These are phyloP conservation scores for Parelbella ahira DNA, from an alignment of 2,888 invertebrate species.

Conservation along the genomic window DNA sequence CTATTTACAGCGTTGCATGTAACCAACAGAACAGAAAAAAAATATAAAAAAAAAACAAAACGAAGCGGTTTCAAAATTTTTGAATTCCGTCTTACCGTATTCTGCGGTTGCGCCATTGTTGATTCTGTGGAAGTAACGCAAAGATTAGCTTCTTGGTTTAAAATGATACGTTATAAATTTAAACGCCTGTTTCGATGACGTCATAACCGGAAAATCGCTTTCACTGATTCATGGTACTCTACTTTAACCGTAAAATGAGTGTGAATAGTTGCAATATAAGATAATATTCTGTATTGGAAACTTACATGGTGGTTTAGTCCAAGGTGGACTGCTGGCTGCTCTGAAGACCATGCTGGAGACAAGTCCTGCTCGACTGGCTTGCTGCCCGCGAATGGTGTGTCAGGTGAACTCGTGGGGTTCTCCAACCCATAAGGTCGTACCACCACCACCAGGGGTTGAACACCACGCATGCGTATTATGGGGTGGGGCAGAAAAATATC, in stretches of 20 bases:
- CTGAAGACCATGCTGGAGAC: conserved; percentile 12
- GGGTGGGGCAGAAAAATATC: conserved; percentile 70
- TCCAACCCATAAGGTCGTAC: conserved; percentile 54
- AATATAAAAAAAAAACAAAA: conserved; percentile 34
- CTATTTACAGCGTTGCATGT: conserved; percentile 39
- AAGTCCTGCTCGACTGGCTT: conserved; percentile 13
- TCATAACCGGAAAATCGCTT: conserved; percentile 4
- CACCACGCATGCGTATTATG: conserved; percentile 66
- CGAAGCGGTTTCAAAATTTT: conserved; percentile 34
- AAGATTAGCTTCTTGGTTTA: conserved; percentile 7
- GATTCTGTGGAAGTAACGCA: conserved; percentile 35
- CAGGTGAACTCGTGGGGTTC: conserved; percentile 50
- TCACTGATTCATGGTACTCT: no score
- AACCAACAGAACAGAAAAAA: conserved; percentile 36
- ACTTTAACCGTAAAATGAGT: no score
- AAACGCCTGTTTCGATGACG: conserved; percentile 8
- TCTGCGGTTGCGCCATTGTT: conserved; percentile 27
- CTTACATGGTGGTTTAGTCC: conserved; percentile 39
- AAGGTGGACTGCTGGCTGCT: conserved; percentile 20
- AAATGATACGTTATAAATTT: conserved; percentile 1
- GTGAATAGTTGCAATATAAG: no score
- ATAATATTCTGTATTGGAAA: no score
- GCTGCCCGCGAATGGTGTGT: conserved; percentile 58
- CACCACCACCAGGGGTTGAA: conserved; percentile 63
- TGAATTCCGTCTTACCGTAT: conserved; percentile 40